Evolutionary conservation across 1,140 invertebrate species (phyloP).

Genomic region (Subanguina moxae): DNA sequence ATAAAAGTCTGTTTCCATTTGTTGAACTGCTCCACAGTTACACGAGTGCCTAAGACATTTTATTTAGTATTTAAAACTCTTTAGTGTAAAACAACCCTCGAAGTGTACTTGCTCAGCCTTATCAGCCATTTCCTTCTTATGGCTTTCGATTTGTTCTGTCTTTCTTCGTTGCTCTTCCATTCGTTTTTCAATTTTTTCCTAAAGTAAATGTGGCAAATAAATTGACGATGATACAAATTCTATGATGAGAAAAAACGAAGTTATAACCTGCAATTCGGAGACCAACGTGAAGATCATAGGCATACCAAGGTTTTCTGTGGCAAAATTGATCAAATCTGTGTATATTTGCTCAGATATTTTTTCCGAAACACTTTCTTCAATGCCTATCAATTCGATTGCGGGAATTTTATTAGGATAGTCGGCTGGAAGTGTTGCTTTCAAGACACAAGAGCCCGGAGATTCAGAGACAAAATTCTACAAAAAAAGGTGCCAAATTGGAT

Average conservation of each 20-base stretch:
- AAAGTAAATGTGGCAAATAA: not conserved
- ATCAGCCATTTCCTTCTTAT: constrained; percentile 6
- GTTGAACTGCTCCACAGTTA: constrained; percentile 25
- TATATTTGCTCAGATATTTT: not conserved
- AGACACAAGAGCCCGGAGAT: too few relatives aligned
- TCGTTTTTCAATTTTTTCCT: constrained; percentile 14
- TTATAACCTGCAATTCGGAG: constrained; percentile 12
- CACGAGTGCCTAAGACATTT: constrained; percentile 24
- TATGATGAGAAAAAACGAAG: not conserved
- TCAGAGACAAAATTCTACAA: too few relatives aligned
- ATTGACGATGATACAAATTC: not conserved
- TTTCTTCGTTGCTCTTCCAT: constrained; percentile 1
- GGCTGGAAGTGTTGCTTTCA: constrained; percentile 12
- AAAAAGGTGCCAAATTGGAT: not conserved
- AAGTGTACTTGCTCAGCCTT: not conserved
- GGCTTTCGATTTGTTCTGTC: constrained; percentile 8
- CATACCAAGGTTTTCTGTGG: constrained; percentile 23
- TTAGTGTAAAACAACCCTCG: not conserved
- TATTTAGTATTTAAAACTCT: constrained; percentile 8
- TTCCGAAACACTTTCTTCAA: constrained; percentile 7
- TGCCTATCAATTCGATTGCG: constrained; percentile 11
- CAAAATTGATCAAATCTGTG: constrained; percentile 12
- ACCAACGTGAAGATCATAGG: constrained; percentile 28
- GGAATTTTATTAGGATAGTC: constrained; percentile 30
- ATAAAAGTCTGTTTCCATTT: constrained; percentile 26